phyloP scores from a whole-genome alignment of 2,797 vertebrate species.

The Eptatretus atami region DNA sequence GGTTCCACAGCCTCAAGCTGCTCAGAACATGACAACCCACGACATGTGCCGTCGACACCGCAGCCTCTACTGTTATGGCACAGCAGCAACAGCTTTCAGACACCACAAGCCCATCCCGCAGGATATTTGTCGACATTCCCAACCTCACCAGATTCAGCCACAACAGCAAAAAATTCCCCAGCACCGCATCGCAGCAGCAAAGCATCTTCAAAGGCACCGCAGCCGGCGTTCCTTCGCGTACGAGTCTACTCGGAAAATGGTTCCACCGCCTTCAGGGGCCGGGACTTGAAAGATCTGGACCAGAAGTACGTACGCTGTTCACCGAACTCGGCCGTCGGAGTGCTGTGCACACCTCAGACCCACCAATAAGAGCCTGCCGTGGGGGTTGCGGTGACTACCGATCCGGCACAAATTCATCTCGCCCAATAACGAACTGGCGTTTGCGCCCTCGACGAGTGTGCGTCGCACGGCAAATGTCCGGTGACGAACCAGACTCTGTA shows the following conservation, averaged over 20 bases:
- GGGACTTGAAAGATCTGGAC: background rate
- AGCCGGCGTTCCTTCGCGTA: background rate
- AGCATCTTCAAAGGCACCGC: too few species aligned
- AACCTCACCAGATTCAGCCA: too few species aligned
- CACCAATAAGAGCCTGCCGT: background rate
- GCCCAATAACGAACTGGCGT: background rate
- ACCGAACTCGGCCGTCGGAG: background rate
- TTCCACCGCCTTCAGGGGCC: background rate
- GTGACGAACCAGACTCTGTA: background rate
- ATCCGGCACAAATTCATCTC: background rate
- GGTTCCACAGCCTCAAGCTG: too few species aligned
- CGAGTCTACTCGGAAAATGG: background rate
- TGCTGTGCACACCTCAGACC: background rate
- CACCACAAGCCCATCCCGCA: background rate
- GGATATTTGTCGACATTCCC: background rate
- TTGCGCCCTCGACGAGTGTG: background rate
- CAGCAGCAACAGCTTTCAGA: background rate
- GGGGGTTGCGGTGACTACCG: background rate
- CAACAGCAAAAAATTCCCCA: too few species aligned
- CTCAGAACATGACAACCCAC: too few species aligned
- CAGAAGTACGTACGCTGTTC: background rate
- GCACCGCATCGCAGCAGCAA: too few species aligned
- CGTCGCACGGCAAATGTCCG: background rate
- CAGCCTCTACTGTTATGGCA: too few species aligned
- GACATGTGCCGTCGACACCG: too few species aligned